Conservation (phyloP, 2,797 vertebrate species). For the Aldrovandia affinis region DNA sequence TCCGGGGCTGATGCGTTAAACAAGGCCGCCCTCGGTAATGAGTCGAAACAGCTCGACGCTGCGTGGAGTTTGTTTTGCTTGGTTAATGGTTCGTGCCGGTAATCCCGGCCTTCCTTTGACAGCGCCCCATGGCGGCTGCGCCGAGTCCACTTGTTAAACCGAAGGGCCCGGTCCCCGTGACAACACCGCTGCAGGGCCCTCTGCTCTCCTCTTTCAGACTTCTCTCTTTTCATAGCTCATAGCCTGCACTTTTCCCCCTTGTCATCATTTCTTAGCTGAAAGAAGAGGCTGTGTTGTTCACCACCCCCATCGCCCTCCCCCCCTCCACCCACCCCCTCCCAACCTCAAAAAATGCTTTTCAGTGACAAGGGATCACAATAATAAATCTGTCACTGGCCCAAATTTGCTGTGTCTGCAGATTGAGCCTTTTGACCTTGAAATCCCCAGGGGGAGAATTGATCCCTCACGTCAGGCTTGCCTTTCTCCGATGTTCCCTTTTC, state of each 20-base stretch:
- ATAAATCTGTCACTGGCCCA: constrained; percentile 32
- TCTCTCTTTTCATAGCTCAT: constrained; percentile 41
- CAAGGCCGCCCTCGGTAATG: not conserved
- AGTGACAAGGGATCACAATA: constrained; percentile 1
- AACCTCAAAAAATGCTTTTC: not conserved
- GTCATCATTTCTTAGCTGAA: constrained; percentile 56
- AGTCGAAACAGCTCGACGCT: not conserved
- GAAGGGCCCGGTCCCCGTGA: not conserved
- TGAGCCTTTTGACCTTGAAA: constrained; percentile 39
- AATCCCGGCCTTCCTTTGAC: constrained; percentile 14
- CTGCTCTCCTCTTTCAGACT: constrained; percentile 32
- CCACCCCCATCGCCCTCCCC: constrained; percentile 47
- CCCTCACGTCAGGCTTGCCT: constrained; percentile 31
- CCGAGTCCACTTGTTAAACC: not conserved
- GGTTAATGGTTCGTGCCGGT: not conserved
- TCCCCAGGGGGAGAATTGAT: constrained; percentile 26
- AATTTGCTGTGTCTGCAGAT: constrained; percentile 48
- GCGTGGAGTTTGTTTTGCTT: not conserved
- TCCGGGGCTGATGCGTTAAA: not conserved
- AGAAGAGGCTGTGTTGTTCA: constrained; percentile 49
- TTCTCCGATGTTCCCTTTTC: not conserved
- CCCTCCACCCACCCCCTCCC: not conserved
- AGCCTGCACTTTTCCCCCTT: constrained; percentile 39
- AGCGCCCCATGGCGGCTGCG: not conserved
- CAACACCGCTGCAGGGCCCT: constrained; percentile 32